Conservation (phyloP, 2,797 vertebrate genomes). For the Xenentodon cancila region DNA sequence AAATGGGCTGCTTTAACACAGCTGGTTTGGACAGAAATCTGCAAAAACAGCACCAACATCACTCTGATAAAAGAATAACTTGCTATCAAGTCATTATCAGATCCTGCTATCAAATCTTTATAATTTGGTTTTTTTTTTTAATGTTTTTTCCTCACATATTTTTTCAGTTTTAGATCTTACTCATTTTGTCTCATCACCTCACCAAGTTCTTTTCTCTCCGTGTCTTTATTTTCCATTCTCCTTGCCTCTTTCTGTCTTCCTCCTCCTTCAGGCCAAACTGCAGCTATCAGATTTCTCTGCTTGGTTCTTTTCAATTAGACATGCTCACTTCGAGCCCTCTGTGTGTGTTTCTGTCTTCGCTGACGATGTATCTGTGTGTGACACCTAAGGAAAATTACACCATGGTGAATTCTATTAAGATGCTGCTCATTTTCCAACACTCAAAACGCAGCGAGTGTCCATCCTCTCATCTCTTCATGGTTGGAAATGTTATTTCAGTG, state of each 20-base stretch:
- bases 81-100: too few species aligned
- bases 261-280: conserved; percentile 63
- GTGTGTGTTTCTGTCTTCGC: conserved; percentile 23
- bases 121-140: background rate
- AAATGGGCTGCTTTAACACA: too few species aligned
- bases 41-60: too few species aligned
- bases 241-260: background rate
- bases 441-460: conserved; percentile 53
- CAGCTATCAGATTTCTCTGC: conserved; percentile 77
- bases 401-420: conserved; percentile 73
- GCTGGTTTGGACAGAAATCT: too few species aligned
- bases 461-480: conserved; percentile 22
- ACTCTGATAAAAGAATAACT: too few species aligned
- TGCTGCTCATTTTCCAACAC: conserved; percentile 57
- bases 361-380: conserved; percentile 40
- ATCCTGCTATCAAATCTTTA: too few species aligned
- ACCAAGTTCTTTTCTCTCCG: conserved; percentile 16
- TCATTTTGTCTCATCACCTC: conserved; percentile 15
- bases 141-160: background rate
- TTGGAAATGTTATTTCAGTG: too few species aligned
- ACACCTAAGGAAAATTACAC: conserved; percentile 72
- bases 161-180: background rate
- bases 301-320: conserved; percentile 83
- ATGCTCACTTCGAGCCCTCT: conserved; percentile 57
- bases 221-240: conserved; percentile 3